Base-by-base conservation (phyloP, 2,797 vertebrate genomes). In the Hypotaenidia okinawae region DNA sequence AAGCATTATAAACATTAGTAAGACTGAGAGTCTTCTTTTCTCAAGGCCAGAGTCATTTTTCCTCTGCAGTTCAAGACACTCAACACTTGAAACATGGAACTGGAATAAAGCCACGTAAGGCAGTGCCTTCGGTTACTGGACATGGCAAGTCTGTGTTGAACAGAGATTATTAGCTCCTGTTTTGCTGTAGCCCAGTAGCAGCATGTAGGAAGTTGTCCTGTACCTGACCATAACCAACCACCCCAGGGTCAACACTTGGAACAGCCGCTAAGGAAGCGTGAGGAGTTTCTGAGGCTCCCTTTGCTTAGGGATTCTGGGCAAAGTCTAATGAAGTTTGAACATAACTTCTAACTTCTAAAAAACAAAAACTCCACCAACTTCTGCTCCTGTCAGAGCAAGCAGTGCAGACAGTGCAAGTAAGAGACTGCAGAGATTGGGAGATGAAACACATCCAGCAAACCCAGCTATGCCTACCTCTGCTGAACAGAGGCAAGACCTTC, bases 181-280 rank as follows among this genome's bases (percentile, higher is more conserved):
- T 61, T 35, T 76, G 35, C 47, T 84, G 9, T 37, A 79, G 43
- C 17, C 11, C 16, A 41, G 4, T 0, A 76, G 18, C 2, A 45
- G 47, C 22, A 23, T 11, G 21, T 15, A 77, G 39, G 10, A 43
- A 75, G 17, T 25, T 68, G n/a, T 61, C 35, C 28, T 25, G 6
- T 33, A 16, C 43, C 22, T 45, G n/a, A 63, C 13, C 8, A 7
- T 11, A 70, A 47, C 41, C 25, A 73, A 24, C 25, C 22, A 61
- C 5, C 13, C 5, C 0, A 3, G 25, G 12, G 4, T 63, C 43
- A 64, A 19, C 49, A 58, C 23, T 13, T 16, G 8, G 4, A 5
- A 15, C 0, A 54, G 27, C 2, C 5, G 24, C 24, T 75, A 54
- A 52, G 37, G 33, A 27, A 84, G 25, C 5, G 3, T 6, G 9